Conservation (phyloP, 2,113 vertebrate genomes). For the Cyphomyrus plagiostoma region DNA sequence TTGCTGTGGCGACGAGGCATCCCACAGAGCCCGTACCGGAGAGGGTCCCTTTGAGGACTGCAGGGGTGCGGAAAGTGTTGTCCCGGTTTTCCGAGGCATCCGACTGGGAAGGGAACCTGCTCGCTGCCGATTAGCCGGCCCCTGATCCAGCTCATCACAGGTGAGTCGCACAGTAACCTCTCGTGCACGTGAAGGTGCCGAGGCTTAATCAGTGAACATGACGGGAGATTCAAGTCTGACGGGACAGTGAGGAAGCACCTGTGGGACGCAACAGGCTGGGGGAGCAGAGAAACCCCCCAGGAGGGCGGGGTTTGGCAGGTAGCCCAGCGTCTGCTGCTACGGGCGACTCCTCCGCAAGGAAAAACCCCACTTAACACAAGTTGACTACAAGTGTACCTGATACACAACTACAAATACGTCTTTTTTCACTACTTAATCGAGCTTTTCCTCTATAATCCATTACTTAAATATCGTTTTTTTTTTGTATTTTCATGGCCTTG, state of each 20-base stretch:
- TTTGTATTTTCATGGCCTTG: background rate
- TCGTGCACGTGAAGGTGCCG: background rate
- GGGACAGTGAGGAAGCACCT: background rate
- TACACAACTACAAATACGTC: background rate
- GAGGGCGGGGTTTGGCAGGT: background rate
- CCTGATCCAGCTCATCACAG: background rate
- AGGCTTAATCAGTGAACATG: background rate
- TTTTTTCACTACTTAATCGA: background rate
- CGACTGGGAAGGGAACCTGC: background rate
- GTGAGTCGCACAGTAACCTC: background rate
- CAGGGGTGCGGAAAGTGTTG: constrained; percentile 9
- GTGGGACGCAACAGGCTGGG: background rate
- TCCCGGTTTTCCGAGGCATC: background rate
- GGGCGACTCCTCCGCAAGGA: background rate
- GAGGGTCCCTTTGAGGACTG: background rate
- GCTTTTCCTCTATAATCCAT: background rate
- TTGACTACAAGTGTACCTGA: background rate
- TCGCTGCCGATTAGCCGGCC: background rate
- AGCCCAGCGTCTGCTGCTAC: background rate
- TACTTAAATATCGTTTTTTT: background rate
- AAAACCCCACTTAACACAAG: background rate
- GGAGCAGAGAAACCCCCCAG: background rate
- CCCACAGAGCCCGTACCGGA: background rate
- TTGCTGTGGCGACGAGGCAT: background rate
- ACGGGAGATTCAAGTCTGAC: background rate